Base-by-base conservation (phyloP, 2,797 vertebrate species). In the Labroides dimidiatus region DNA sequence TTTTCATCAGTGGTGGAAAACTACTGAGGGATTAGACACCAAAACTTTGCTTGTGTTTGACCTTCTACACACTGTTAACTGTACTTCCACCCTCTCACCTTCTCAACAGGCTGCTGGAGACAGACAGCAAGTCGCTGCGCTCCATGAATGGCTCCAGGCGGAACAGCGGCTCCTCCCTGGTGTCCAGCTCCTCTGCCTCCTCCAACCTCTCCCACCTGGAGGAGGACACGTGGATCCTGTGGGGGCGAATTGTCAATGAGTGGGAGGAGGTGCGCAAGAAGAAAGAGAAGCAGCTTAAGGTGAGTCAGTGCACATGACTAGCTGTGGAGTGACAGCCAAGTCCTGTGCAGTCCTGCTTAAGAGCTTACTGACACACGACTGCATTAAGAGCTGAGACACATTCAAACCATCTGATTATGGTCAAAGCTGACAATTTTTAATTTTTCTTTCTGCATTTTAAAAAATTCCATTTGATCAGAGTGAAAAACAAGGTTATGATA, bases 271-370 rank as follows among this genome's bases (percentile, higher is more conserved):
- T 97, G 39, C 96, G 95, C 72, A 99, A 97, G 90, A 99, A 99
- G 89, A 99, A 99, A 85, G 98, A 99, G 87, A 99, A 99, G 81
- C 97, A 97, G 90, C 94, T 99, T 36, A 99, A 98, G 97, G 97
- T 99, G 93, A 91, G 83, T 13, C 6, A 2, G 20, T 15, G 23
- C 59, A 54, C 36, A 41, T 49, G 56, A 54, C 64, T 20, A n/a
- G 42, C 41, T 58, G 20, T 44, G 27, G 45, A 4, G 47, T 21
- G 53, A 42, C 24, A 0, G 33, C 8, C 6, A 0, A 37, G 59
- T 66, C 48, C 39, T 2, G 14, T 41, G 65, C 69, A 48, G 52
- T 43, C 59, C 21, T 43, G 55, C 72, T 89, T 60, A 82, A 82
- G 61, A 79, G 77, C 73, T 85, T 80, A 78, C 36, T 33, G 53